Evolutionary conservation across 1,140 invertebrate genomes (phyloP).

Genomic region (Ridgeia piscesae): DNA sequence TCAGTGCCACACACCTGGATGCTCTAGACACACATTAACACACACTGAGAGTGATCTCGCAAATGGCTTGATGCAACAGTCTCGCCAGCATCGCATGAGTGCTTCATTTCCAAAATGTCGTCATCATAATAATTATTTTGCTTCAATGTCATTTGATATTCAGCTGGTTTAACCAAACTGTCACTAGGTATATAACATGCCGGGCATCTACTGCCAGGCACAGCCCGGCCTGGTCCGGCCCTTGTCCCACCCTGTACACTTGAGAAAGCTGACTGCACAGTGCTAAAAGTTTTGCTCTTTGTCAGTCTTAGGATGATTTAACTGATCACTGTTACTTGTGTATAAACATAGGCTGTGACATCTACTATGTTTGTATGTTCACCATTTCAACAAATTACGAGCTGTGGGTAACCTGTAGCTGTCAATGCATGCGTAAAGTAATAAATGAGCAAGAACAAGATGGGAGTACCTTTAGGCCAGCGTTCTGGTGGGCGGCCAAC

Average conservation of each 20-base stretch:
- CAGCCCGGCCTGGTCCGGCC: no score
- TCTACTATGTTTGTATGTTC: background rate
- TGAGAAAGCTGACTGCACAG: background rate
- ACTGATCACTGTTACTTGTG: no score
- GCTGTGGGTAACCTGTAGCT: background rate
- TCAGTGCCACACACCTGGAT: conserved; percentile 69
- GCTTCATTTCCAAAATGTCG: background rate
- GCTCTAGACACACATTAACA: conserved; percentile 42
- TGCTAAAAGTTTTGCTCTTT: background rate
- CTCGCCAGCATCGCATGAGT: background rate
- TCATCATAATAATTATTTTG: background rate
- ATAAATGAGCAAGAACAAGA: background rate
- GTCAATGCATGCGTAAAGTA: background rate
- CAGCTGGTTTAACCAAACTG: no score
- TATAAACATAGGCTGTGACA: background rate
- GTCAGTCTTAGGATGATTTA: background rate
- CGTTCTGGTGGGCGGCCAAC: conserved; percentile 64
- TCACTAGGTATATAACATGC: no score
- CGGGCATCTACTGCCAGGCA: no score
- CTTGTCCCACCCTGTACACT: no score
- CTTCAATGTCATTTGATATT: no score
- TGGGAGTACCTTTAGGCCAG: conserved; percentile 62
- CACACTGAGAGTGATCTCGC: background rate
- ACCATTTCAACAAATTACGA: background rate
- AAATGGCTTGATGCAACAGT: background rate